Evolutionary conservation across 1,140 invertebrate genomes (phyloP).

Genomic region (Trachymyrmex cornetzi): DNA sequence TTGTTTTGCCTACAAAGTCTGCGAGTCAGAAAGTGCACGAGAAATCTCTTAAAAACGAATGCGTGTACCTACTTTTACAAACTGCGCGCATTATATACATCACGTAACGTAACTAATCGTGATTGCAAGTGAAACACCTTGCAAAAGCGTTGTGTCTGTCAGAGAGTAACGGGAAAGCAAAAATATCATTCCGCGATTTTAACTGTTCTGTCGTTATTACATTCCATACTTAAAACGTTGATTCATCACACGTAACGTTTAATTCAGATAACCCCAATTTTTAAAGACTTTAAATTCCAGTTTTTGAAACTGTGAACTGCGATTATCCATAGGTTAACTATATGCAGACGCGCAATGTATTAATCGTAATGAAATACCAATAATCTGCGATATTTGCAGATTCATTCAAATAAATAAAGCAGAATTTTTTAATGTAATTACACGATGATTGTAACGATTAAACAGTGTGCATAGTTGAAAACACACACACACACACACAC

Average conservation of each 20-base stretch:
- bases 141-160: background rate
- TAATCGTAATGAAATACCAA: background rate
- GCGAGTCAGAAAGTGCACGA: constrained; percentile 34
- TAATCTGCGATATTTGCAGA: background rate
- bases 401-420: background rate
- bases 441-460: background rate
- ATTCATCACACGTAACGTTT: constrained; percentile 20
- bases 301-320: background rate
- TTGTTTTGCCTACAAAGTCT: constrained; percentile 48
- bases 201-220: background rate
- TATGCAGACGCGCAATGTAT: background rate
- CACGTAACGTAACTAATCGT: background rate
- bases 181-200: constrained; percentile 17
- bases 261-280: constrained; percentile 18
- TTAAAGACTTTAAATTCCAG: background rate
- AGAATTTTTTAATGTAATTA: background rate
- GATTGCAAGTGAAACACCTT: constrained; percentile 5
- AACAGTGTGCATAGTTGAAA: constrained; percentile 6
- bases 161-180: background rate
- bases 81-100: background rate
- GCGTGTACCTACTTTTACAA: background rate
- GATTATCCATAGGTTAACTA: background rate
- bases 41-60: constrained; percentile 37
- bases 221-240: background rate
- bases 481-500: too few relatives aligned